phyloP scores from a whole-genome alignment of 2,888 invertebrate genomes.

The Oligia strigilis region DNA sequence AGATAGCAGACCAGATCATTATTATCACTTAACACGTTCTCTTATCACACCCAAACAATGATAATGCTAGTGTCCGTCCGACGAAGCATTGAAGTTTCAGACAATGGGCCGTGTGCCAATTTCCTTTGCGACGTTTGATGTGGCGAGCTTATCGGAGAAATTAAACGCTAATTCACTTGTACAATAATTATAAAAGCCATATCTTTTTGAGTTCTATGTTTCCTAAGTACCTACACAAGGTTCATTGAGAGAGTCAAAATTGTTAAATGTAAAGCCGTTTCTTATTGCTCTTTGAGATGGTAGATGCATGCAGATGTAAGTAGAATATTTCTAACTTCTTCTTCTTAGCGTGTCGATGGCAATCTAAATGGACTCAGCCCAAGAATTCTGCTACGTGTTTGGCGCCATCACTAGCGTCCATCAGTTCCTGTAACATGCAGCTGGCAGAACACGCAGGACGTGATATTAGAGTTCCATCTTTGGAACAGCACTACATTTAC shows the following conservation, averaged over 20 bases:
- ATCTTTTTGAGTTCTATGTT: background rate
- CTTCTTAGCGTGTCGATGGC: background rate
- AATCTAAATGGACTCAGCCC: background rate
- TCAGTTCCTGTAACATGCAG: background rate
- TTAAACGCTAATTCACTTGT: background rate
- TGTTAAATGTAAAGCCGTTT: background rate
- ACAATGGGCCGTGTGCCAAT: slow-evolving; percentile 46
- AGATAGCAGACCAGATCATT: slow-evolving; percentile 49
- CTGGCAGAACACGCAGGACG: background rate
- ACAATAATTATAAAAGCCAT: background rate
- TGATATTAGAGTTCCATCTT: background rate
- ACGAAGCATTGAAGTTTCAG: slow-evolving; percentile 31
- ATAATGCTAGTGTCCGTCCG: slow-evolving; percentile 20
- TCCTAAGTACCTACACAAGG: background rate
- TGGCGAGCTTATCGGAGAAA: slow-evolving; percentile 22
- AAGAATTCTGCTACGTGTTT: background rate
- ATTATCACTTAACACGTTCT: slow-evolving; percentile 47
- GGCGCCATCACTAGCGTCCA: background rate
- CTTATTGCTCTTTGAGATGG: background rate
- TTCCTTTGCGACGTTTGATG: slow-evolving; percentile 33
- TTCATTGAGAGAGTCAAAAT: background rate
- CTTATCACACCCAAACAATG: slow-evolving; percentile 43
- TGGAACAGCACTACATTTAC: background rate
- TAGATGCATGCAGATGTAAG: background rate
- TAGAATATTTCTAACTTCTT: background rate